phyloP scores from a whole-genome alignment of 2,888 invertebrate genomes.

The Lepidocyrtinus sp. region DNA sequence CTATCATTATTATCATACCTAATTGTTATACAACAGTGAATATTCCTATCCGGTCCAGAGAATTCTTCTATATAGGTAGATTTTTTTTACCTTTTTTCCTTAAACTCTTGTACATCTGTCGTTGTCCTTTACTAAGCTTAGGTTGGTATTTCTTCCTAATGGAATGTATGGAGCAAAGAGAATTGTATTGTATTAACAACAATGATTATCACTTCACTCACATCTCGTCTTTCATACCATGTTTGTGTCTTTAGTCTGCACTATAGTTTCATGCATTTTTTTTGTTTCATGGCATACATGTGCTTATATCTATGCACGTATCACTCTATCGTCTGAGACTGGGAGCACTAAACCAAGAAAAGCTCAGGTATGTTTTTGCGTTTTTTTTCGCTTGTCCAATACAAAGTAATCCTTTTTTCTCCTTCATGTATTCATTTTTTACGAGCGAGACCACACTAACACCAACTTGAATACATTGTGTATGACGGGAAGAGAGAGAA shows the following conservation, averaged over 20 bases:
- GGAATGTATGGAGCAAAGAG: not conserved
- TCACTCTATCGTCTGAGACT: not conserved
- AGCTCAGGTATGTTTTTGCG: constrained; percentile 35
- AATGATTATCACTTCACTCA: constrained; percentile 27
- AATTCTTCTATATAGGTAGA: constrained; percentile 18
- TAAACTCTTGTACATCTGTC: constrained; percentile 37
- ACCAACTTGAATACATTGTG: not conserved
- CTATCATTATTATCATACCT: not conserved
- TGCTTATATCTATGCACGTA: not conserved
- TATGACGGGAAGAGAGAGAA: not conserved
- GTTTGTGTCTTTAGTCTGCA: not conserved
- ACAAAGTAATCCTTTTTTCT: not conserved
- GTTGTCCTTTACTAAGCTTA: not conserved
- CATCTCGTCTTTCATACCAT: not conserved
- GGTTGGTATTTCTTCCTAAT: not conserved
- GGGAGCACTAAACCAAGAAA: constrained; percentile 1
- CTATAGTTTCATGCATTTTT: not conserved
- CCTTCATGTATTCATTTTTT: not conserved
- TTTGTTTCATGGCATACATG: not conserved
- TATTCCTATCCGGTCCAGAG: constrained; percentile 43
- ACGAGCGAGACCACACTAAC: not conserved
- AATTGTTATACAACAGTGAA: not conserved
- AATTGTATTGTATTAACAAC: constrained; percentile 12
- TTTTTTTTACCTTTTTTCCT: constrained; percentile 21
- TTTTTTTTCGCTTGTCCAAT: not conserved